A percentile compares a stretch with the other conserved stretches of the same genome.
Conservation (phyloP, 1,140 invertebrate genomes). For the Lucilia sericata region DNA sequence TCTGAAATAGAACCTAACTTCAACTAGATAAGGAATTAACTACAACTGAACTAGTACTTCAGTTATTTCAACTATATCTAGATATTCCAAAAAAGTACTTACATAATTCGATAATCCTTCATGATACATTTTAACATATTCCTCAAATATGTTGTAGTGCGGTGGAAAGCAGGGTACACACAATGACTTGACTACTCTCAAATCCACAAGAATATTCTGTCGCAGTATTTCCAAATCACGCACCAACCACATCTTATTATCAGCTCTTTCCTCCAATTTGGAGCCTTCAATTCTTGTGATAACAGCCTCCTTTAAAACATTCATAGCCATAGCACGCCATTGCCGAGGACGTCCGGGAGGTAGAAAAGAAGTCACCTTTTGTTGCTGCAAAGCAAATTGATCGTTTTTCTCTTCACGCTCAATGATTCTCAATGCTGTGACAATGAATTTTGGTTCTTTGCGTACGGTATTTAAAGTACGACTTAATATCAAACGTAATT, state of each 20-base stretch:
- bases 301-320: slow-evolving; percentile 87
- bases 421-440: slow-evolving; percentile 95
- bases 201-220: slow-evolving; percentile 89
- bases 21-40: too few relatives aligned
- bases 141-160: slow-evolving; percentile 92
- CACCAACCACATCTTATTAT: slow-evolving; percentile 97
- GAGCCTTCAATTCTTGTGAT: slow-evolving; percentile 87
- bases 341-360: slow-evolving; percentile 93
- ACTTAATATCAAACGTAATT: slow-evolving; percentile 89
- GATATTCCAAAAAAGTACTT: slow-evolving; percentile 68
- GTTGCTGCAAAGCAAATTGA: slow-evolving; percentile 81
- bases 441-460: slow-evolving; percentile 95
- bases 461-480: slow-evolving; percentile 93
- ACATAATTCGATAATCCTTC: slow-evolving; percentile 86
- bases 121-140: slow-evolving; percentile 96
- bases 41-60: too few relatives aligned
- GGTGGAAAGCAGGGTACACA: slow-evolving; percentile 96
- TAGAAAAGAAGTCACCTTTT: slow-evolving; percentile 87
- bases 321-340: slow-evolving; percentile 90
- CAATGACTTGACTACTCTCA: slow-evolving; percentile 91
- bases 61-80: too few relatives aligned
- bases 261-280: slow-evolving; percentile 89
- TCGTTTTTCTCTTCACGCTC: slow-evolving; percentile 96
- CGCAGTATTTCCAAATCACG: slow-evolving; percentile 81
- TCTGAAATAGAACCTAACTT: too few relatives aligned